These are phyloP conservation scores for Stylophora pistillata DNA, from an alignment of 64 coral and sea anemone genomes.

Conservation along the genomic window DNA sequence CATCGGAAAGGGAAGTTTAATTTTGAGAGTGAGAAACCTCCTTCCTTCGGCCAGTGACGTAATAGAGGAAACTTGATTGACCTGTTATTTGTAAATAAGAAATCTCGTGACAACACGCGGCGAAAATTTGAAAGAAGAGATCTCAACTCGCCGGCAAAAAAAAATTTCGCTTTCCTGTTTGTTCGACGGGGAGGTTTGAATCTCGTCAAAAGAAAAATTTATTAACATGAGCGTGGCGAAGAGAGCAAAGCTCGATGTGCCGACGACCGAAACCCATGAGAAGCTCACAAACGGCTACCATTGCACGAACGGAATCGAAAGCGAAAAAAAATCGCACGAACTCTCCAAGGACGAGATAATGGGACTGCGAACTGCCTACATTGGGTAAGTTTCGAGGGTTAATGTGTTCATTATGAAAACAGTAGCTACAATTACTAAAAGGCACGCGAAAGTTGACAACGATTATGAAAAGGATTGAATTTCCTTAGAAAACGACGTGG, in stretches of 20 bases:
- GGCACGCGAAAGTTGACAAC: too few relatives aligned
- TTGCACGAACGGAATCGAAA: not conserved
- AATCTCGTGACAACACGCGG: not conserved
- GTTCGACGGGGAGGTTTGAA: not conserved
- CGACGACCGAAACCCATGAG: not conserved
- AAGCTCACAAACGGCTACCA: not conserved
- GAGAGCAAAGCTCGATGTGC: slow-evolving; percentile 6
- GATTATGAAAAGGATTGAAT: too few relatives aligned
- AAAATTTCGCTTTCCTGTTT: not conserved
- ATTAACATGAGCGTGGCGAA: slow-evolving; percentile 19
- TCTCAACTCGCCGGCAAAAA: not conserved
- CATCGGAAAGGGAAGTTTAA: too few relatives aligned
- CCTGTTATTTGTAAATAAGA: slow-evolving; percentile 23
- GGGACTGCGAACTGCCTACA: not conserved
- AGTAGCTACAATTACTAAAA: too few relatives aligned
- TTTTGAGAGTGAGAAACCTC: too few relatives aligned
- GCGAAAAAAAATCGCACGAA: not conserved
- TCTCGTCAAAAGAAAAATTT: not conserved
- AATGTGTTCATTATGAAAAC: too few relatives aligned
- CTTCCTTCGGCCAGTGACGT: not conserved
- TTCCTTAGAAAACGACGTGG: too few relatives aligned
- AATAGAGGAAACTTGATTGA: not conserved
- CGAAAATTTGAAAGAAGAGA: not conserved
- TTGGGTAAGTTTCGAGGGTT: slow-evolving; percentile 21
- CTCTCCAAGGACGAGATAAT: slow-evolving; percentile 9